A percentile compares a stretch with the other conserved stretches of the same genome.
These are phyloP conservation scores for Carettochelys insculpta DNA, from an alignment of 2,113 vertebrate genomes.

Conservation along the genomic window DNA sequence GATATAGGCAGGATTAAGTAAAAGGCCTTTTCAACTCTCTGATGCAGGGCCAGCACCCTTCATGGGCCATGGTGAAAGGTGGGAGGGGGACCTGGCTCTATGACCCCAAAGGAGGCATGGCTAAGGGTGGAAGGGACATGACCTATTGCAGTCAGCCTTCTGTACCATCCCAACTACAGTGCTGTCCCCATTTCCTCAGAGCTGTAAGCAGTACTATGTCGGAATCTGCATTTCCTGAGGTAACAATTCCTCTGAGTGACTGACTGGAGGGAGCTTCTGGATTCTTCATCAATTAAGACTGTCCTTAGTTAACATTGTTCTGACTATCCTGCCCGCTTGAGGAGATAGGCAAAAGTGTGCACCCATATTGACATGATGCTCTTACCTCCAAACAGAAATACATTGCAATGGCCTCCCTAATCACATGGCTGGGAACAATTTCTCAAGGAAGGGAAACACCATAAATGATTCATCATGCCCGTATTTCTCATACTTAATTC, in stretches of 20 bases:
- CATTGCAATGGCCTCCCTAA: constrained; percentile 59
- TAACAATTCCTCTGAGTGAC: neutral
- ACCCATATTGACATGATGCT: constrained; percentile 27
- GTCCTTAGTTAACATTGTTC: neutral
- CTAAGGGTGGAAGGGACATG: no score
- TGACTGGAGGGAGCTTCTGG: constrained; percentile 2
- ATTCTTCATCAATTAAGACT: constrained; percentile 12
- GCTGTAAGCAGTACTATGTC: neutral
- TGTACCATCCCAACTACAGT: no score
- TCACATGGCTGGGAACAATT: constrained; percentile 61
- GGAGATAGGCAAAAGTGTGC: neutral
- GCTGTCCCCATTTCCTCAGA: no score
- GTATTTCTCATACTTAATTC: constrained; percentile 71
- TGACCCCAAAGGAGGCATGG: no score
- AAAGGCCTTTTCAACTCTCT: constrained; percentile 46
- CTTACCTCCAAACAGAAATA: constrained; percentile 41
- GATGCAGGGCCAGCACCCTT: no score
- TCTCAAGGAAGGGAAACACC: constrained; percentile 56
- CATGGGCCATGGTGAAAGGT: no score
- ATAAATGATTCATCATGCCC: constrained; percentile 63
- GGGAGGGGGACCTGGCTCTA: no score
- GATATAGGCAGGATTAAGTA: constrained; percentile 33
- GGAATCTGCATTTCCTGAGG: constrained; percentile 16
- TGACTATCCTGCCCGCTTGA: neutral
- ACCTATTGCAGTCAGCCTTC: no score